Evolutionary conservation across 2,888 invertebrate species (phyloP), one percentile per base, ranked within the genome.

Genomic region (Yponomeuta evonymella): DNA sequence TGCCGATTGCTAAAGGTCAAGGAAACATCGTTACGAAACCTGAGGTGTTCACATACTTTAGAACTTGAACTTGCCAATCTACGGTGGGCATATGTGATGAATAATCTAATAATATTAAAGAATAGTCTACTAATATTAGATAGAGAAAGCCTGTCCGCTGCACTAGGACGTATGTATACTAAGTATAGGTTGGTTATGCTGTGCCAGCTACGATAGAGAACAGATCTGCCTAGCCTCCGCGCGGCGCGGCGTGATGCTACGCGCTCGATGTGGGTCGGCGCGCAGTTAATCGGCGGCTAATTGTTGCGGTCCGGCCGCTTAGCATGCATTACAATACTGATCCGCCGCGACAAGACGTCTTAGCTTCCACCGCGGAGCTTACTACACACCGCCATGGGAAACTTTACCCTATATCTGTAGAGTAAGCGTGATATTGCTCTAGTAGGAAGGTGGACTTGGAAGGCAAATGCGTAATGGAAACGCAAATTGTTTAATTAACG

Each of bases 251-350:
- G n/a, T n/a, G 79, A 72, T 66, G 81, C 73, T 76, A 33, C 77
- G 70, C 79, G 79, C 84, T 83, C 84, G 84, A 83, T 83, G 67
- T 36, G 67, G 36, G 67, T 33, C 67, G 67, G 15, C 43, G 36
- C n/a, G 48, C 51, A 78, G 81, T 83, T 58, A 58, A 58, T 58
- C 51, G 51, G 4, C 43, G 51, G 51, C 87, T 89, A 89, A 89
- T 89, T 85, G 86, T 81, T 79, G 88, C 85, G 89, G 89, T 86
- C 83, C 84, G 71, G 76, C 77, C 80, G 81, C 79, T 90, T 89
- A 84, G 81, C 91, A 91, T 90, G 88, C 85, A 90, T 91, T 90
- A 88, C 85, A 86, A 90, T 88, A 84, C 79, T 76, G 85, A 89
- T 88, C 83, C 85, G 81, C 83, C 77, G 83, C 76, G 76, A 75